These are phyloP conservation scores for Caenorhabditis angaria DNA, from an alignment of 2,888 invertebrate species.

Conservation along the genomic window DNA sequence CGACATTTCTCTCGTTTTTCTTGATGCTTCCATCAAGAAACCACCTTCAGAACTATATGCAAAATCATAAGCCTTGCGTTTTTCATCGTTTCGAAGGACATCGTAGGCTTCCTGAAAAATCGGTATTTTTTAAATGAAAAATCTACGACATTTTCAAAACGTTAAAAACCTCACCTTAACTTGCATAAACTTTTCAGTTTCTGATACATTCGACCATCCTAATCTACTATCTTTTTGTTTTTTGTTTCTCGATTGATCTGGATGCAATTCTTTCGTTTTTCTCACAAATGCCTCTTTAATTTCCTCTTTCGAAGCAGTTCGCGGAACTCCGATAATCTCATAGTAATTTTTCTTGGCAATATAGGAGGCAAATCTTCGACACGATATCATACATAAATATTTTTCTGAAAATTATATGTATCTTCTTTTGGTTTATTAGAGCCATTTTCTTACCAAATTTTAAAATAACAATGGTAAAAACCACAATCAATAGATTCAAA, in stretches of 20 bases:
- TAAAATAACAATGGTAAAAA: neutral
- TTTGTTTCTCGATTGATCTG: constrained; percentile 25
- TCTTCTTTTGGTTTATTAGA: too few species aligned
- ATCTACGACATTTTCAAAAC: too few species aligned
- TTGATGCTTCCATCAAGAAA: constrained; percentile 37
- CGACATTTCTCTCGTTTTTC: constrained; percentile 32
- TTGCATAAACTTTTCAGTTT: constrained; percentile 44
- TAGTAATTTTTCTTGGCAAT: constrained; percentile 37
- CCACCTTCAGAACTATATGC: constrained; percentile 36
- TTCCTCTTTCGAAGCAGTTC: constrained; percentile 19
- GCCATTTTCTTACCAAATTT: too few species aligned
- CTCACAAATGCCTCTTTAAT: constrained; percentile 36
- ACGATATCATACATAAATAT: constrained; percentile 4
- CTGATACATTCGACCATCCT: constrained; percentile 33
- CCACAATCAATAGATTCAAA: neutral
- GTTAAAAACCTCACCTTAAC: constrained; percentile 22
- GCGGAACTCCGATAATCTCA: constrained; percentile 36
- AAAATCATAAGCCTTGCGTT: constrained; percentile 34
- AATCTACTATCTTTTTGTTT: constrained; percentile 27
- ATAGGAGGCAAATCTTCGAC: constrained; percentile 30
- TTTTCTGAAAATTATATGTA: neutral
- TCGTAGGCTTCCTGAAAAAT: constrained; percentile 41
- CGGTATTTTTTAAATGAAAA: too few species aligned
- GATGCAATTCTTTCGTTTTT: constrained; percentile 43
- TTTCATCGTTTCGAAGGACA: constrained; percentile 33